phyloP scores from a whole-genome alignment of 1,140 invertebrate species.

The Drosophila mayri region DNA sequence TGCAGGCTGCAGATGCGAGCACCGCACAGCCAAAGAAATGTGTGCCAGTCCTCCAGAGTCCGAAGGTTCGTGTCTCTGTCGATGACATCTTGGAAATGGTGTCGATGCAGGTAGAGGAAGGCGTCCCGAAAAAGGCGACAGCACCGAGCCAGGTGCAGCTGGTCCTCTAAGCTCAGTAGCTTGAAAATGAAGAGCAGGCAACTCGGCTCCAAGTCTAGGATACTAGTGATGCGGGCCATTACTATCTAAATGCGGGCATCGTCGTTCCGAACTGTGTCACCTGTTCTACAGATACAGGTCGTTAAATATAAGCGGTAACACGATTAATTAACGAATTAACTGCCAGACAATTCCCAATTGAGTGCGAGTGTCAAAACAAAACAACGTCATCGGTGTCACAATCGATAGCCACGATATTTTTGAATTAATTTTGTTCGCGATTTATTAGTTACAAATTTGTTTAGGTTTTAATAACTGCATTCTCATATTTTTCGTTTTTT shows the following conservation, averaged over 20 bases:
- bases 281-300: not conserved
- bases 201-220: conserved; percentile 61
- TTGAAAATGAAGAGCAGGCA: conserved; percentile 64
- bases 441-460: not conserved
- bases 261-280: conserved; percentile 9
- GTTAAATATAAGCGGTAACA: not conserved
- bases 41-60: conserved; percentile 66
- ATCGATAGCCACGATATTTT: not conserved
- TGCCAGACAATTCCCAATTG: not conserved
- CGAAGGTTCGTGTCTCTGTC: conserved; percentile 57
- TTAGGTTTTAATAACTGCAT: not conserved
- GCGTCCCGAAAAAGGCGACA: conserved; percentile 65
- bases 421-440: too few relatives aligned
- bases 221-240: conserved; percentile 69
- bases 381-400: not conserved
- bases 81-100: conserved; percentile 51
- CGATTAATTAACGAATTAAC: conserved; percentile 8
- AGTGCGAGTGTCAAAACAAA: conserved; percentile 6
- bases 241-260: conserved; percentile 26
- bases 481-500: not conserved
- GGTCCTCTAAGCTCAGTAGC: conserved; percentile 59
- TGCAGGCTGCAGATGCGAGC: conserved; percentile 44
- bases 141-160: conserved; percentile 64
- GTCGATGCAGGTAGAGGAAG: conserved; percentile 56
- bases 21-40: conserved; percentile 68